Base-by-base conservation (phyloP, 2,113 vertebrate species). In the Mystacornis crossleyi region DNA sequence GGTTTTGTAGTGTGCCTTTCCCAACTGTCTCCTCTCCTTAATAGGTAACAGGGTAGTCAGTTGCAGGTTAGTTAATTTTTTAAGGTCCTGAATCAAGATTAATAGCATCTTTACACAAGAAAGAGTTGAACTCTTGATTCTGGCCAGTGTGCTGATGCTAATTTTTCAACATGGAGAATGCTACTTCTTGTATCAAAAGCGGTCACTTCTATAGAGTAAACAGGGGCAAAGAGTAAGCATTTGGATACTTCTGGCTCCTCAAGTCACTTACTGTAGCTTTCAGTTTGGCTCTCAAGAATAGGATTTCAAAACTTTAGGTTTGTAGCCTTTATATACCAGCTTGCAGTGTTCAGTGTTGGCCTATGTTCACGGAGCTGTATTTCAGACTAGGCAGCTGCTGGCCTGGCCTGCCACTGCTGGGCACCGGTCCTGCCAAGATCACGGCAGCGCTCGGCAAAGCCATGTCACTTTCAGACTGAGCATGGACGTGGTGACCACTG, bases 381-480 rank as follows among this genome's bases (percentile, higher is more conserved):
- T 80, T 53, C 50, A 51, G 8, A 5, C 3, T 2, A 14, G 12
- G 26, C 33, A 16, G 57, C 28, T 43, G 66, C 29, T 10, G 72
- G 31, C 57, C 55, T 3, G 12, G 48, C 17, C 48, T 45, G 57
- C 25, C 48, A 12, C 43, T 6, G 53, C 11, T 2, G 31, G 57
- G 72, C 58, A 24, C 61, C 5, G 20, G 11, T 16, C 18, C 48
- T 45, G 2, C 61, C 4, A 18, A 12, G 40, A n/a, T 42, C 10
- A 5, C 0, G 1, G 60, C 61, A 51, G 90, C 1, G 1, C 69
- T 40, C 0, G 0, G 50, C 72, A 38, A 9, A 34, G 70, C 36
- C 0, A 0, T 0, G 4, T 24, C 2, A 0, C 53, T 18, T 28
- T 26, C 58, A 50, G 15, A 6, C 40, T 34, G 38, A 67, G 57